A percentile compares a stretch with the other conserved stretches of the same genome.
These are phyloP conservation scores for Meteorus cinctellus DNA, from an alignment of 2,888 invertebrate genomes.

Conservation along the genomic window DNA sequence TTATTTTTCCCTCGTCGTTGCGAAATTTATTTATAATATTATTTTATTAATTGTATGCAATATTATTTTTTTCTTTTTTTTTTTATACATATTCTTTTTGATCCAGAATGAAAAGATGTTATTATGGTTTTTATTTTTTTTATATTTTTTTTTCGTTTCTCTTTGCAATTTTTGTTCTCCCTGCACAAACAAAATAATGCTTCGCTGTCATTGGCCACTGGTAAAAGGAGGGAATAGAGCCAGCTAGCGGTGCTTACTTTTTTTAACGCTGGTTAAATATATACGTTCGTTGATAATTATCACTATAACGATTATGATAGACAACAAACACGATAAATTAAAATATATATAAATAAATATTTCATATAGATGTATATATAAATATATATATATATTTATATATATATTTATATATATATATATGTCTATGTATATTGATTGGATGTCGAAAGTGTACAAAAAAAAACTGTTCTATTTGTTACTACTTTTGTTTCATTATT, in stretches of 20 bases:
- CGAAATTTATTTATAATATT: constrained; percentile 47
- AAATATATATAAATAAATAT: constrained; percentile 29
- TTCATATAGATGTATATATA: constrained; percentile 26
- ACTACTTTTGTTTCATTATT: not conserved
- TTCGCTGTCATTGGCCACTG: constrained; percentile 72
- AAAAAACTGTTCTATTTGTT: not conserved
- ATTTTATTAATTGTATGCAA: constrained; percentile 29
- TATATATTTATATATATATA: constrained; percentile 25
- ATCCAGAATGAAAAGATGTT: constrained; percentile 23
- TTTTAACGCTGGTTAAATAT: constrained; percentile 70
- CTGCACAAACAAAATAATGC: constrained; percentile 61
- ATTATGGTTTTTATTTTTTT: no score
- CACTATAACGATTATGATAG: constrained; percentile 39
- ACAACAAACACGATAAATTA: constrained; percentile 37
- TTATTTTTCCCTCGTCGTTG: constrained; percentile 32
- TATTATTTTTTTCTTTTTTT: constrained; percentile 40
- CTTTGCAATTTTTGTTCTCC: constrained; percentile 45
- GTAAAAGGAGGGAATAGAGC: constrained; percentile 73
- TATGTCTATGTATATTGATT: constrained; percentile 25
- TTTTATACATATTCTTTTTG: constrained; percentile 30
- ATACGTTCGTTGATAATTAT: constrained; percentile 49
- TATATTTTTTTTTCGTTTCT: constrained; percentile 10
- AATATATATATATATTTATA: not conserved
- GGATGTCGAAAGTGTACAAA: not conserved
- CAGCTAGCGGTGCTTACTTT: constrained; percentile 65